Evolutionary conservation across 1,140 invertebrate genomes (phyloP), one percentile per base, ranked within the genome.

Genomic region (Ostrea edulis): DNA sequence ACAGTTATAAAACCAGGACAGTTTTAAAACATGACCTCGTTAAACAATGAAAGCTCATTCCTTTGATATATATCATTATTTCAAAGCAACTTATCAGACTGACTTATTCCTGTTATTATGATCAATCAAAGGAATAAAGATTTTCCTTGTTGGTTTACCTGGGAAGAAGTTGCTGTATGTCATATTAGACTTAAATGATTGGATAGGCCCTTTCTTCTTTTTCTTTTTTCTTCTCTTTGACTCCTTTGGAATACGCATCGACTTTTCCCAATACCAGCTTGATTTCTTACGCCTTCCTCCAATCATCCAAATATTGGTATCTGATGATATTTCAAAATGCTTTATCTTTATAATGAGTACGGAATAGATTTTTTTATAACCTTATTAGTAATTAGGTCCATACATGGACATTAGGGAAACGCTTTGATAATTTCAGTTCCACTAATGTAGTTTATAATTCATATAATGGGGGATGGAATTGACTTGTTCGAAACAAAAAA

Each of bases 81-180:
- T 44, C 35, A 44, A 44, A 44, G 35, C 1, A 44, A 44, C 35
- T 44, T 44, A 44, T 44, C 35, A 44, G 35, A 44, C 35, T 44
- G 35, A 44, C 5, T 44, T 44, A 44, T 44, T 44, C 35, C 35
- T 44, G 35, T 5, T 44, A 2, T 5, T 44, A n/a, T 62, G 55
- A 62, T 62, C 55, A 17, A 62, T 62, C 54, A 55, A n/a, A n/a
- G 17, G 9, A 12, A 20, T 20, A 20, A 0, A 62, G 55, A 20
- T 62, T 7, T 62, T 17, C 17, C 17, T 22, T 44, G 58, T 85
- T 35, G 52, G 14, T n/a, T 22, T 52, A 88, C 87, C 87, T 82
- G 87, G 87, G 58, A 88, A 88, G 65, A 84, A 88, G 22, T 58
- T 44, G 9, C 29, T 81, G 51, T 85, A 88, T 8, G n/a, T 82